Evolutionary conservation across 23 tunicate species (phyloP).

Genomic region (Phallusia fumigata): DNA sequence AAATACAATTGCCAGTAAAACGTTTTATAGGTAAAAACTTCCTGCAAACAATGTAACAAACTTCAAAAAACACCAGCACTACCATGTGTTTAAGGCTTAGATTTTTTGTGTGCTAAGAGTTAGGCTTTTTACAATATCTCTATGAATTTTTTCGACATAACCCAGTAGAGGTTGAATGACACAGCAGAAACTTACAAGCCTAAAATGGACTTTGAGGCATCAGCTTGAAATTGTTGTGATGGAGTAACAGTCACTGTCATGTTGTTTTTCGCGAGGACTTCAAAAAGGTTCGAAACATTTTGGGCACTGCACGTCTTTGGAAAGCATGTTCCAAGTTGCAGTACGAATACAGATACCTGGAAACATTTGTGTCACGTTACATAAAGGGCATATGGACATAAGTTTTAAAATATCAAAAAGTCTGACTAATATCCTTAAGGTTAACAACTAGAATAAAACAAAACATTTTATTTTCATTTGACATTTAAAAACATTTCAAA

Average conservation of each 20-base stretch:
- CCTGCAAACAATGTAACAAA: no score
- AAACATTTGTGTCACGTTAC: background rate
- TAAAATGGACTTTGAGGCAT: constrained; percentile 25
- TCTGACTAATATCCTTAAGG: no score
- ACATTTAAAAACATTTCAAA: background rate
- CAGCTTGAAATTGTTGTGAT: background rate
- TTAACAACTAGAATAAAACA: no score
- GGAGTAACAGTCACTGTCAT: background rate
- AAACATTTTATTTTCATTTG: no score
- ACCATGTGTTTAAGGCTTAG: no score
- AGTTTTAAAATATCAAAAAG: no score
- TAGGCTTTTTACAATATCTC: no score
- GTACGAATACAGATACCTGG: background rate
- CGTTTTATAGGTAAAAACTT: no score
- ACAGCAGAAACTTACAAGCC: constrained; percentile 33
- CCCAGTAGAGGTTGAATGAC: background rate
- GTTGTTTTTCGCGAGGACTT: background rate
- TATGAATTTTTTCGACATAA: background rate
- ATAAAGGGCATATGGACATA: no score
- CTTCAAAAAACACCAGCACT: no score
- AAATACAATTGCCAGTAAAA: background rate
- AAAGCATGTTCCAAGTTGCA: constrained; percentile 39
- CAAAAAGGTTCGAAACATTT: constrained; percentile 16
- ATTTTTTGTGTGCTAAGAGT: no score
- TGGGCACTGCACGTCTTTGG: constrained; percentile 42